Evolutionary conservation across 2,888 invertebrate genomes (phyloP).

Genomic region (Dynastes hyllus): DNA sequence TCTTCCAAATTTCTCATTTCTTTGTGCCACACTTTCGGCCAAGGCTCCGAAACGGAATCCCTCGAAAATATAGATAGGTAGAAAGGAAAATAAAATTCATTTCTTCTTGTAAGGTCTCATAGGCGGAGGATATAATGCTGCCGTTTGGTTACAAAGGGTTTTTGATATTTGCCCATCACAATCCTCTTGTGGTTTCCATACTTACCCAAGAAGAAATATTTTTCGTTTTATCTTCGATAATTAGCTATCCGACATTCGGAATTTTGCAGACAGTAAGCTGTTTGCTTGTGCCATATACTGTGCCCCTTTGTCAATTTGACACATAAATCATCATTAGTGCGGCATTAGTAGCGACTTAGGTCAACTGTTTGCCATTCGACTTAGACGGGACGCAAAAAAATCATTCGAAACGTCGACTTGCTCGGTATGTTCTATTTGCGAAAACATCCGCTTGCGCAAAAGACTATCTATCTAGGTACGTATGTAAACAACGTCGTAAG

Average conservation of each 20-base stretch:
- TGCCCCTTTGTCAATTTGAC: background rate
- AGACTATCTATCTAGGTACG: slow-evolving; percentile 42
- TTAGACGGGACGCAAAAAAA: slow-evolving; percentile 29
- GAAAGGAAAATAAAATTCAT: too few species aligned
- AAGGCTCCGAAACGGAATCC: too few species aligned
- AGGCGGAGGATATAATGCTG: too few species aligned
- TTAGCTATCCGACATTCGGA: background rate
- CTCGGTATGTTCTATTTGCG: slow-evolving; percentile 19
- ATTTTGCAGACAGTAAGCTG: background rate
- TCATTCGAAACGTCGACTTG: slow-evolving; percentile 29
- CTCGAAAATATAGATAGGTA: too few species aligned
- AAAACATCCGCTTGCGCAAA: slow-evolving; percentile 32
- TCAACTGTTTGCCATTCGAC: slow-evolving; percentile 32
- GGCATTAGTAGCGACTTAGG: slow-evolving; percentile 4
- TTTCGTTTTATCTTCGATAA: background rate
- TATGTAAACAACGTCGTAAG: slow-evolving; percentile 50
- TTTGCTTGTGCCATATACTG: background rate
- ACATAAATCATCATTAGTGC: slow-evolving; percentile 28
- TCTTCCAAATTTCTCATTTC: too few species aligned
- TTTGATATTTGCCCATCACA: too few species aligned
- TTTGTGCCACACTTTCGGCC: too few species aligned
- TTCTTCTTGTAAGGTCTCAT: too few species aligned
- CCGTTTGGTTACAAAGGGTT: too few species aligned
- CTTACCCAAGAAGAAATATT: background rate
- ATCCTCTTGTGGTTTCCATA: background rate